A percentile compares a stretch with the other conserved stretches of the same genome.
Conservation (phyloP, 2,797 vertebrate species). For the Myiotriccus ornatus region DNA sequence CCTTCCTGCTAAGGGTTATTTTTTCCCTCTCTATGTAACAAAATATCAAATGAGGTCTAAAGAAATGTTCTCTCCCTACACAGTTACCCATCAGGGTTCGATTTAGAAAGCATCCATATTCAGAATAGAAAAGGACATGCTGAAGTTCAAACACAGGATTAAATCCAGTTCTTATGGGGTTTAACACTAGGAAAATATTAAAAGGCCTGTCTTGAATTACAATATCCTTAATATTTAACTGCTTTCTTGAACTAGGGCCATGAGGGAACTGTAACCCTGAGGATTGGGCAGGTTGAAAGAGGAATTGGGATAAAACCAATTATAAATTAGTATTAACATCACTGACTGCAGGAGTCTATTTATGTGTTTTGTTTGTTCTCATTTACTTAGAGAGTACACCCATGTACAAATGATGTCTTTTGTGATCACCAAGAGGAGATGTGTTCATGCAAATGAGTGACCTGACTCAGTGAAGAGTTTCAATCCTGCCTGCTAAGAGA, state of each 20-base stretch:
- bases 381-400: no score
- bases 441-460: background rate
- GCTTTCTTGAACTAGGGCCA: background rate
- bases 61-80: background rate
- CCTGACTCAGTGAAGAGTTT: background rate
- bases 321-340: background rate
- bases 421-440: background rate
- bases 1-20: background rate
- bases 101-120: background rate
- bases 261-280: background rate
- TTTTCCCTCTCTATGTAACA: background rate
- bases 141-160: background rate
- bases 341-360: background rate
- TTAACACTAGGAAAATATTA: slow-evolving; percentile 12
- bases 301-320: background rate
- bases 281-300: fast-evolving
- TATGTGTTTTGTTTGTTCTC: background rate
- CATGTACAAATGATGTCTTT: no score
- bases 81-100: background rate
- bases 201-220: slow-evolving; percentile 1
- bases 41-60: background rate
- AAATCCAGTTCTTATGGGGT: background rate
- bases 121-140: background rate
- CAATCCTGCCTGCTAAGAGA: background rate
- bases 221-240: background rate